Percentiles rank a stretch among this genome's conserved stretches.
phyloP scores from a whole-genome alignment of 2,888 invertebrate species.

The Aricia artaxerxes region DNA sequence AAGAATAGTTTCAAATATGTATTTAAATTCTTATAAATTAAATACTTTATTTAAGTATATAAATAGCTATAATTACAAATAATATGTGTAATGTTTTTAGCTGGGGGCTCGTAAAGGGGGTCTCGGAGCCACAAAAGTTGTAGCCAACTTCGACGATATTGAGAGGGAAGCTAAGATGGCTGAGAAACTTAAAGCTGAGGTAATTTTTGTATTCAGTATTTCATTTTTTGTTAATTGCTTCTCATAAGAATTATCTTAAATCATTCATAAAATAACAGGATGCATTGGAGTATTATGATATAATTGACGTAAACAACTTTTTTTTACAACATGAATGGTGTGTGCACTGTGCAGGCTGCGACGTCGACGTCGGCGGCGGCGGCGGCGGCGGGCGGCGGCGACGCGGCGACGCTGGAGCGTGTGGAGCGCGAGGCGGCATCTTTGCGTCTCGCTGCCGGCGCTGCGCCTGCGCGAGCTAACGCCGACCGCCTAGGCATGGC shows the following conservation, averaged over 20 bases:
- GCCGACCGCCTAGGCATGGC: slow-evolving; percentile 97
- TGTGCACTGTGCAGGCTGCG: slow-evolving; percentile 42
- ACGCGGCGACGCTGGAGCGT: slow-evolving; percentile 62
- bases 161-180: slow-evolving; percentile 94
- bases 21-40: too few relatives aligned
- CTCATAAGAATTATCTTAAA: background rate
- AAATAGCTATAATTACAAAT: background rate
- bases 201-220: slow-evolving; percentile 41
- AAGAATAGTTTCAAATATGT: background rate
- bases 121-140: slow-evolving; percentile 96
- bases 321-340: background rate
- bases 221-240: background rate
- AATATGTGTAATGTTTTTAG: slow-evolving; percentile 61
- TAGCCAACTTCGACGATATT: slow-evolving; percentile 96
- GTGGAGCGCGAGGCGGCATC: slow-evolving; percentile 86
- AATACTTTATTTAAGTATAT: background rate
- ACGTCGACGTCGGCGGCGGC: slow-evolving; percentile 36
- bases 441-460: slow-evolving; percentile 88
- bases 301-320: too few relatives aligned
- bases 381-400: slow-evolving; percentile 41
- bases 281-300: background rate
- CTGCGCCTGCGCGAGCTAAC: slow-evolving; percentile 82
- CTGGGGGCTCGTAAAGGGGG: slow-evolving; percentile 93
- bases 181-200: slow-evolving; percentile 85
- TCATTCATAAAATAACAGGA: background rate